phyloP scores from a whole-genome alignment of 2,888 invertebrate genomes.

The Argyra leucocephala region DNA sequence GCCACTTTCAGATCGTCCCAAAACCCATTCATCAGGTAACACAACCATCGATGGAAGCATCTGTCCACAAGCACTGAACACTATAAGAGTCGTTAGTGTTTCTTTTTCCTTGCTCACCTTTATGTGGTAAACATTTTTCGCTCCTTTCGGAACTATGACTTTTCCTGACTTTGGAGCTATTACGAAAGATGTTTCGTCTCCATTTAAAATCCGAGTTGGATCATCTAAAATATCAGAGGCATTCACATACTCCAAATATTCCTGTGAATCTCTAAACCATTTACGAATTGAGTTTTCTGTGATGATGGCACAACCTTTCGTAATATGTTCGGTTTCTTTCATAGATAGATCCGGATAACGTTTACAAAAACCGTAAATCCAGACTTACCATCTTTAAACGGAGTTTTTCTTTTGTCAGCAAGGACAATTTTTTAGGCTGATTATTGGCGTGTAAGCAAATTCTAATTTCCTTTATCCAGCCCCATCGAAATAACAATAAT shows the following conservation, averaged over 20 bases:
- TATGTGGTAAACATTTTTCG: not conserved
- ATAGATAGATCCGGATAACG: not conserved
- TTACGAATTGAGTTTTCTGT: not conserved
- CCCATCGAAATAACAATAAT: too few species aligned
- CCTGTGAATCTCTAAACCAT: not conserved
- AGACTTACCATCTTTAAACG: not conserved
- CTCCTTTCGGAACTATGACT: not conserved
- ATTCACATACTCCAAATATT: not conserved
- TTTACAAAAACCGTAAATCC: not conserved
- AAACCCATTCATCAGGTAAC: not conserved
- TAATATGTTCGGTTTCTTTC: not conserved
- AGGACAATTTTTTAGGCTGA: too few species aligned
- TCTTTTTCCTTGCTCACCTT: not conserved
- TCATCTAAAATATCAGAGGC: not conserved
- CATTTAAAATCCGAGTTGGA: conserved; percentile 2
- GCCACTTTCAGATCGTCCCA: not conserved
- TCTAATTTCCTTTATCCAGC: too few species aligned
- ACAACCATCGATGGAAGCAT: not conserved
- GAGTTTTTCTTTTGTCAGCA: not conserved
- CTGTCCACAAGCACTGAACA: not conserved
- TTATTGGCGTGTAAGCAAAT: too few species aligned
- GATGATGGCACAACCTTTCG: not conserved
- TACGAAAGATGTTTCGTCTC: not conserved
- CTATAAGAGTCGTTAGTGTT: not conserved
- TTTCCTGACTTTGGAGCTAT: not conserved